phyloP scores from a whole-genome alignment of 2,113 vertebrate species.

The Tragulus kanchil region DNA sequence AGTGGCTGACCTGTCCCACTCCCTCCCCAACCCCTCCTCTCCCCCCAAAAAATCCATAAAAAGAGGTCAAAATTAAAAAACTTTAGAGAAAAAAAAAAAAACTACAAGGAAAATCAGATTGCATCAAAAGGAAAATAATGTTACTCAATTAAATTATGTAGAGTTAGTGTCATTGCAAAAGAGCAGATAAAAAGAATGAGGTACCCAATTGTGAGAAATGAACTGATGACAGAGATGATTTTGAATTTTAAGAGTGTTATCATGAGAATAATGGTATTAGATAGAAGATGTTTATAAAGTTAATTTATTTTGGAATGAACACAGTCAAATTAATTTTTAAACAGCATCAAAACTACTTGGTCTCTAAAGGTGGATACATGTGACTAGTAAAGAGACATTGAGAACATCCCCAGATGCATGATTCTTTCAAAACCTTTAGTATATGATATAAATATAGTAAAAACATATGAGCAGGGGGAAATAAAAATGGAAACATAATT shows the following conservation, averaged over 20 bases:
- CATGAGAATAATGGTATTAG: background rate
- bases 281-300: background rate
- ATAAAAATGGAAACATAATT: slow-evolving; percentile 56
- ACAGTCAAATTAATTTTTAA: background rate
- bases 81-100: background rate
- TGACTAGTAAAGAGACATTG: background rate
- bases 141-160: background rate
- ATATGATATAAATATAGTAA: slow-evolving; percentile 39
- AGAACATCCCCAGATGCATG: background rate
- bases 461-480: slow-evolving; percentile 9
- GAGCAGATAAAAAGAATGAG: background rate
- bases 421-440: slow-evolving; percentile 18
- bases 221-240: background rate
- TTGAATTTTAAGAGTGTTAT: slow-evolving; percentile 22
- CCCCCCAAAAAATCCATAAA: too few species aligned
- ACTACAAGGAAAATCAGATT: background rate
- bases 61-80: too few species aligned
- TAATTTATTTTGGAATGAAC: slow-evolving; percentile 20
- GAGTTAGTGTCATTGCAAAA: background rate
- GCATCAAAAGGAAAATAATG: background rate
- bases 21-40: too few species aligned
- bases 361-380: background rate
- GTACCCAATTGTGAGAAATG: background rate
- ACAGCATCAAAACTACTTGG: background rate
- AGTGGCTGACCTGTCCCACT: too few species aligned